Evolutionary conservation across 2,113 vertebrate genomes (phyloP).

Genomic region (Sapayoa aenigma): DNA sequence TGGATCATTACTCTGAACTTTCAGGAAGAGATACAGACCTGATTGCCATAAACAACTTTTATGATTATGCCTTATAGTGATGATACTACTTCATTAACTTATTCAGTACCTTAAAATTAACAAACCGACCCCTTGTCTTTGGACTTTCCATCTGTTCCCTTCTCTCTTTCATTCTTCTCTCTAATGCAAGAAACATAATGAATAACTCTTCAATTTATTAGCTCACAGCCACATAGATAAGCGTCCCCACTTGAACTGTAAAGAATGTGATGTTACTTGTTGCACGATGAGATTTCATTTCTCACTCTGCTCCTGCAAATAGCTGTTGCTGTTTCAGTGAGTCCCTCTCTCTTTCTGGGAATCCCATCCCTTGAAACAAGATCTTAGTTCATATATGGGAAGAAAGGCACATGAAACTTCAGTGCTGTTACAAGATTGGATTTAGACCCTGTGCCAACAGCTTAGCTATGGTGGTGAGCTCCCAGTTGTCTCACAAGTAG

Average conservation of each 20-base stretch:
- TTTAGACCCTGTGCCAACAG: background rate
- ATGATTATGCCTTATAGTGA: background rate
- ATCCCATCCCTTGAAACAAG: background rate
- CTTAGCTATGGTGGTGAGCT: background rate
- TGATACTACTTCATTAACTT: background rate
- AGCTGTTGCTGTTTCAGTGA: background rate
- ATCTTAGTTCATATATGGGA: background rate
- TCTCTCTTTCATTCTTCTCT: background rate
- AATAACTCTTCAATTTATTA: background rate
- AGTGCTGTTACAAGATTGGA: background rate
- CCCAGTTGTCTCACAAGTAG: background rate
- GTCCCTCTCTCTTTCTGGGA: background rate
- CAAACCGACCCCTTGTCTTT: background rate
- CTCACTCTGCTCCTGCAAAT: background rate
- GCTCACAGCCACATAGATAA: background rate
- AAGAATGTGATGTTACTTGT: background rate
- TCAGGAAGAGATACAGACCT: background rate
- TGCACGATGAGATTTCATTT: background rate
- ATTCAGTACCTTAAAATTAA: background rate
- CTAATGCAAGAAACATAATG: background rate
- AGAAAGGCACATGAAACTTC: background rate
- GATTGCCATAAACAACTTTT: background rate
- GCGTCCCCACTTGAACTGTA: background rate
- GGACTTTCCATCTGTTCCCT: background rate
- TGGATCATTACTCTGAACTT: background rate